Percentiles rank a stretch among this genome's conserved stretches.
Conservation (phyloP, 2,113 vertebrate species). For the Cygnus atratus region DNA sequence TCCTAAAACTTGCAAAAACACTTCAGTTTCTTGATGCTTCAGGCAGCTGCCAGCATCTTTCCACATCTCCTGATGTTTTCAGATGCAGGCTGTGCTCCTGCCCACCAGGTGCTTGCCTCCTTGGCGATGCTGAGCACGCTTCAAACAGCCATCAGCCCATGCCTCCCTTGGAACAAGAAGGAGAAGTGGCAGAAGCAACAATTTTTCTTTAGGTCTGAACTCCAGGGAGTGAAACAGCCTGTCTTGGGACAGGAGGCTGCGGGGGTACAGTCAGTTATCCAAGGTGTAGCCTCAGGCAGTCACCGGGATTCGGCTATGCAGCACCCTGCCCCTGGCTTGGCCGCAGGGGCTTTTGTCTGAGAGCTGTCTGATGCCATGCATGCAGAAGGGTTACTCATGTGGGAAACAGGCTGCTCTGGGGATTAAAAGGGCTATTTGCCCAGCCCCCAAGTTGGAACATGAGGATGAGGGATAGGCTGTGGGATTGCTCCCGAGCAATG, state of each 20-base stretch:
- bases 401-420: slow-evolving; percentile 3
- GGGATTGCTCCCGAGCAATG: neutral
- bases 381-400: slow-evolving; percentile 57
- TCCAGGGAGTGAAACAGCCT: neutral
- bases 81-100: neutral
- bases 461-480: neutral
- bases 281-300: neutral
- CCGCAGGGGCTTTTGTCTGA: neutral
- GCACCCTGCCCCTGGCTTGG: neutral
- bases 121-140: neutral
- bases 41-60: neutral
- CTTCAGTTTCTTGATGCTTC: neutral
- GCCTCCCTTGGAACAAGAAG: rapidly evolving
- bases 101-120: rapidly evolving
- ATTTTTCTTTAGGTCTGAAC: neutral
- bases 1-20: neutral
- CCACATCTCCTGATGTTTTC: neutral
- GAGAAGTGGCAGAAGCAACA: neutral
- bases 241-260: neutral
- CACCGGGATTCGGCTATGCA: neutral
- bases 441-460: neutral
- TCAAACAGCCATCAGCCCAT: neutral
- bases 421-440: slow-evolving; percentile 24
- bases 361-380: neutral
- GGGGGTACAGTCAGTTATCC: rapidly evolving